Evolutionary conservation across 2,113 vertebrate species (phyloP).

Genomic region (Mustela nigripes): DNA sequence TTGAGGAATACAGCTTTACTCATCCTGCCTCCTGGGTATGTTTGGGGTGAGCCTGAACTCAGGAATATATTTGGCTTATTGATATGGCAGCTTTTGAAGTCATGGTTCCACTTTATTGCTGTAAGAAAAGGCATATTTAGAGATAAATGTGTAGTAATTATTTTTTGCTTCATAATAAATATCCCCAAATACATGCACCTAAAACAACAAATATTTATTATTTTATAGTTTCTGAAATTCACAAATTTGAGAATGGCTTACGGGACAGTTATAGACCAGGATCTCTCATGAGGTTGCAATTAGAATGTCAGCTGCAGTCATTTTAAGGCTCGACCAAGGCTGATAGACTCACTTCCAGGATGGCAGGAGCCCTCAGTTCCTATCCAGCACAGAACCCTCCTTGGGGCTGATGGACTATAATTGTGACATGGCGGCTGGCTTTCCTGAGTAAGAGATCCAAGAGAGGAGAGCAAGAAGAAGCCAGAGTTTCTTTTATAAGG

Average conservation of each 20-base stretch:
- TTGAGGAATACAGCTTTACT: not conserved
- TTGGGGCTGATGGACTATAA: not conserved
- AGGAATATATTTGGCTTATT: not conserved
- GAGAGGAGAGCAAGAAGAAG: not conserved
- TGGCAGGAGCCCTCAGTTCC: not conserved
- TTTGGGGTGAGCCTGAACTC: not conserved
- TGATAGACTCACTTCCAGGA: not conserved
- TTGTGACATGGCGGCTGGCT: not conserved
- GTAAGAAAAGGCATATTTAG: constrained; percentile 38
- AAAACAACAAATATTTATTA: not conserved
- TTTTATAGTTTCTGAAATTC: not conserved
- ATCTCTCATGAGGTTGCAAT: not conserved
- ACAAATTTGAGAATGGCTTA: constrained; percentile 2
- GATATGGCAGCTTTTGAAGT: not conserved
- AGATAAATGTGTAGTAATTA: not conserved
- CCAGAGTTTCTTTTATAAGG: not conserved
- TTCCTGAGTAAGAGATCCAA: not conserved
- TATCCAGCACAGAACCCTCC: not conserved
- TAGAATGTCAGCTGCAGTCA: not conserved
- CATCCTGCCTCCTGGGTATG: not conserved
- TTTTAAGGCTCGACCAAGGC: not conserved
- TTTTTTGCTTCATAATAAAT: constrained; percentile 18
- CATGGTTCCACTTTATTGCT: not conserved
- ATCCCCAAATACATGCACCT: not conserved
- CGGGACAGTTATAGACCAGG: not conserved